A percentile compares a stretch with the other conserved stretches of the same genome.
These are phyloP conservation scores for Rotaria magnacalcarata DNA, from an alignment of 2,888 invertebrate genomes.

Conservation along the genomic window DNA sequence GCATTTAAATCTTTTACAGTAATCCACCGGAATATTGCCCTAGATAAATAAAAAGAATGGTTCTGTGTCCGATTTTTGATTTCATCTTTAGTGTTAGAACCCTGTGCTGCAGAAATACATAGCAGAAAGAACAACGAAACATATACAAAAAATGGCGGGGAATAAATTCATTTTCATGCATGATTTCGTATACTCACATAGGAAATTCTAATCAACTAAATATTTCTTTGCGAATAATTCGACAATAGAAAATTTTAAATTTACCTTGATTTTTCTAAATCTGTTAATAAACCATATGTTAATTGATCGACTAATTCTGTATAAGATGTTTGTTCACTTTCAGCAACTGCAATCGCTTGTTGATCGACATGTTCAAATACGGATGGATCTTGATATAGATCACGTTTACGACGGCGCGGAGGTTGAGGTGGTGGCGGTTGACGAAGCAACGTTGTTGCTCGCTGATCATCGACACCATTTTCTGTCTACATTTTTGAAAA, in stretches of 20 bases:
- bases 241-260: too few species aligned
- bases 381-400: constrained; percentile 44
- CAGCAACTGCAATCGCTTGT: constrained; percentile 50
- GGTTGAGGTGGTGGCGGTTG: constrained; percentile 42
- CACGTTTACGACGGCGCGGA: constrained; percentile 41
- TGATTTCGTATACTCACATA: constrained; percentile 30
- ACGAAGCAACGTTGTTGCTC: not conserved
- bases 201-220: constrained; percentile 33
- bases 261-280: constrained; percentile 56
- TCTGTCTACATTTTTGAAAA: not conserved
- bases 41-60: not conserved
- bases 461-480: constrained; percentile 4
- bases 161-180: not conserved
- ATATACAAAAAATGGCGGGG: not conserved
- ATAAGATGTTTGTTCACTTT: constrained; percentile 57
- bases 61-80: too few species aligned
- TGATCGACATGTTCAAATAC: constrained; percentile 46
- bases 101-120: not conserved
- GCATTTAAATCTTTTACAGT: constrained; percentile 59
- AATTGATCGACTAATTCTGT: constrained; percentile 57
- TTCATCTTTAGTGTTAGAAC: too few species aligned
- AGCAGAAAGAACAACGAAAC: not conserved
- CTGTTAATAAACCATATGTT: constrained; percentile 54
- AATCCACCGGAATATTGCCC: constrained; percentile 59
- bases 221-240: too few species aligned